phyloP scores from a whole-genome alignment of 2,797 vertebrate genomes.

The Brachyrhaphis roseni region DNA sequence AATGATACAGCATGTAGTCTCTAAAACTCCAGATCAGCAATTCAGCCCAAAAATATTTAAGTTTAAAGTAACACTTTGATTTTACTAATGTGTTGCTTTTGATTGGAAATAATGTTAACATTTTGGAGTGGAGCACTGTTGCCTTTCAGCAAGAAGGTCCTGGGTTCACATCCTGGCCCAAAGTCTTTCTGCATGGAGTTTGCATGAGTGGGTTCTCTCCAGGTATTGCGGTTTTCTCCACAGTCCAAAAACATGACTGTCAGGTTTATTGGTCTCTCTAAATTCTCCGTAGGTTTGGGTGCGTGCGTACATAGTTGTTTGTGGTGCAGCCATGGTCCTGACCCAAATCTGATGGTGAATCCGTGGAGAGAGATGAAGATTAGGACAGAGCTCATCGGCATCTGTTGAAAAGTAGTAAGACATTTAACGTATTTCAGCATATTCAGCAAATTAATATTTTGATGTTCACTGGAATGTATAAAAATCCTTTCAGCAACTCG shows the following conservation, averaged over 20 bases:
- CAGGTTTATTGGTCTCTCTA: too few relatives aligned
- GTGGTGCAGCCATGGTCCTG: not conserved
- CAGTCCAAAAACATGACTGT: too few relatives aligned
- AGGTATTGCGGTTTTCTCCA: too few relatives aligned
- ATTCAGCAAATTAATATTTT: not conserved
- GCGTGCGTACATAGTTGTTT: too few relatives aligned
- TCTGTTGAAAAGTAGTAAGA: not conserved
- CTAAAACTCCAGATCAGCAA: not conserved
- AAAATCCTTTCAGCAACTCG: conserved; percentile 16
- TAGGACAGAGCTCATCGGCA: not conserved
- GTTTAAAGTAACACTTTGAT: not conserved
- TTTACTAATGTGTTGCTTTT: not conserved
- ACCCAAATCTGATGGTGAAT: not conserved
- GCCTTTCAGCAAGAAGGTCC: too few relatives aligned
- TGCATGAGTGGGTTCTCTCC: too few relatives aligned
- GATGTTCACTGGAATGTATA: not conserved
- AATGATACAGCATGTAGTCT: not conserved
- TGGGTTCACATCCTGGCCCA: too few relatives aligned
- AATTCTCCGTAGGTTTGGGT: too few relatives aligned
- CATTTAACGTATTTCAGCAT: not conserved
- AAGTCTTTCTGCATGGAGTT: too few relatives aligned
- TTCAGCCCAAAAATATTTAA: not conserved
- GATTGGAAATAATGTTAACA: not conserved
- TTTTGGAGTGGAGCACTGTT: not conserved
- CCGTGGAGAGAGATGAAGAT: not conserved